Percentiles rank a stretch among this genome's conserved stretches.
Conservation (phyloP, 1,140 invertebrate genomes). For the Chlorops oryzae region DNA sequence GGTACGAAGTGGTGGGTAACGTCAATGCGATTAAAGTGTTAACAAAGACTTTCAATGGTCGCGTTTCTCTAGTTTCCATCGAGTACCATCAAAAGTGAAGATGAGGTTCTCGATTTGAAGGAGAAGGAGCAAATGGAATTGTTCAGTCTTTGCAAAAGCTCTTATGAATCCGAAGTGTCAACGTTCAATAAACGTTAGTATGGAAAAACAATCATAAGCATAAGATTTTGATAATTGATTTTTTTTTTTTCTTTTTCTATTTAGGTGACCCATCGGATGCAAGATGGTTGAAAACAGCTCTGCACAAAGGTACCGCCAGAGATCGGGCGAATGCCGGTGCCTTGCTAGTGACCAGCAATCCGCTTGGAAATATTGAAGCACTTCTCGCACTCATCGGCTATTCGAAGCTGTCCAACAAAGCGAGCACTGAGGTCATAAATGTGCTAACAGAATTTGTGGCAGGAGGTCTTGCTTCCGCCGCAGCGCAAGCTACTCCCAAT, state of each 20-base stretch:
- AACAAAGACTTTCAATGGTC: neutral
- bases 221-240: neutral
- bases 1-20: constrained; percentile 38
- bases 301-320: constrained; percentile 62
- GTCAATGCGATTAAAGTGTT: neutral
- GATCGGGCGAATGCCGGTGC: constrained; percentile 74
- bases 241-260: neutral
- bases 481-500: constrained; percentile 61
- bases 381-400: constrained; percentile 61
- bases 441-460: constrained; percentile 65
- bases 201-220: neutral
- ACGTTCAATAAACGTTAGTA: constrained; percentile 32
- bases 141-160: constrained; percentile 34
- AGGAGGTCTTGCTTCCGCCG: constrained; percentile 61
- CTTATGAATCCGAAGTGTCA: constrained; percentile 32
- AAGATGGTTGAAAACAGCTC: constrained; percentile 65
- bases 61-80: constrained; percentile 32
- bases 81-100: too few species aligned
- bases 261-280: constrained; percentile 41
- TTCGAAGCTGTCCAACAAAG: constrained; percentile 64
- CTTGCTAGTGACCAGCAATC: constrained; percentile 68
- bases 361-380: constrained; percentile 62
- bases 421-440: constrained; percentile 59
- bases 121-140: constrained; percentile 40
- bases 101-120: constrained; percentile 43